Conservation (phyloP, 2,888 invertebrate genomes). For the Tetropium fuscum region DNA sequence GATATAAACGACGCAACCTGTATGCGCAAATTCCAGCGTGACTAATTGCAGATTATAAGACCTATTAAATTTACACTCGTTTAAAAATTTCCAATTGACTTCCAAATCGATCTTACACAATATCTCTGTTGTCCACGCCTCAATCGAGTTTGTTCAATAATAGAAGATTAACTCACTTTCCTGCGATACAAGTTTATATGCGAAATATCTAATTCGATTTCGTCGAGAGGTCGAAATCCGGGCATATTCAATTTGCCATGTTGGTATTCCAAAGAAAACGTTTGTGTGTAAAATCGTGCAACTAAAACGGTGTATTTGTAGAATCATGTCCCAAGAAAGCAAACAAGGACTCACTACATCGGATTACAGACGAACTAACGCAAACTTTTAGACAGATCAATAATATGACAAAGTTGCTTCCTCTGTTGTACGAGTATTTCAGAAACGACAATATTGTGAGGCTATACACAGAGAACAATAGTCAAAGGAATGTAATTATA, state of each 20-base stretch:
- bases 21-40: too few relatives aligned
- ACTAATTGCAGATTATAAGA: background rate
- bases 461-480: slow-evolving; percentile 15
- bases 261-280: slow-evolving; percentile 40
- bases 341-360: slow-evolving; percentile 40
- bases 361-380: slow-evolving; percentile 41
- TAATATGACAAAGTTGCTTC: slow-evolving; percentile 23
- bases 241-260: slow-evolving; percentile 37
- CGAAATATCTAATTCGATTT: slow-evolving; percentile 38
- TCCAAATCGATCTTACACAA: slow-evolving; percentile 30
- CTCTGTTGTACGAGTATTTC: slow-evolving; percentile 23
- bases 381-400: slow-evolving; percentile 34
- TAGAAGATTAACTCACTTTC: slow-evolving; percentile 30
- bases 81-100: slow-evolving; percentile 38
- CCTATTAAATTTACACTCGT: slow-evolving; percentile 42
- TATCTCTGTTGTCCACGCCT: slow-evolving; percentile 33
- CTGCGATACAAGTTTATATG: slow-evolving; percentile 24
- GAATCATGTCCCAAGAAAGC: slow-evolving; percentile 43
- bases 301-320: slow-evolving; percentile 43
- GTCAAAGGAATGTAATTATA: slow-evolving; percentile 21
- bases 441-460: slow-evolving; percentile 16
- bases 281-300: slow-evolving; percentile 41
- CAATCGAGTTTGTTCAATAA: slow-evolving; percentile 35
- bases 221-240: slow-evolving; percentile 27
- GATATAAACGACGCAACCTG: too few relatives aligned